These are phyloP conservation scores for Lophochroa leadbeateri DNA, from an alignment of 2,113 vertebrate species.

Conservation along the genomic window DNA sequence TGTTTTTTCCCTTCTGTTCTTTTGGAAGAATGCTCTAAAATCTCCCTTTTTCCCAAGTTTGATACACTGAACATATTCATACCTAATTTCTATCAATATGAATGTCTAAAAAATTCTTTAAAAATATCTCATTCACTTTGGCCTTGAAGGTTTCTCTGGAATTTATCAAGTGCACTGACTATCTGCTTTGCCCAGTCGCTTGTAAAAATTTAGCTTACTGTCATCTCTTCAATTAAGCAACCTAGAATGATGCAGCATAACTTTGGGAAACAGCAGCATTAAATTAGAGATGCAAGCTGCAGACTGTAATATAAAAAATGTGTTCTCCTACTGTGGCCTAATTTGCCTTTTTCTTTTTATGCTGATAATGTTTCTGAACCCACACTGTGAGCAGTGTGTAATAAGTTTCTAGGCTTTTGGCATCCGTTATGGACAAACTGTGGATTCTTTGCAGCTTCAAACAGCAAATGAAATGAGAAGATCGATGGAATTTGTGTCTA, in stretches of 20 bases:
- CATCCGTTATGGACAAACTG: conserved; percentile 57
- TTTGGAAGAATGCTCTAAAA: background rate
- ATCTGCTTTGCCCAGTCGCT: background rate
- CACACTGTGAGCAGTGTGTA: conserved; percentile 55
- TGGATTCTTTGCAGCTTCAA: conserved; percentile 53
- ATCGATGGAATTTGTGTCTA: conserved; percentile 11
- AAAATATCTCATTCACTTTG: background rate
- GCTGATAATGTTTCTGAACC: conserved; percentile 59
- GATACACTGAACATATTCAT: background rate
- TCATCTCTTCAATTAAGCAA: conserved; percentile 4
- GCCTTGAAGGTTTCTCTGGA: background rate
- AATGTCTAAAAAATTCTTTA: background rate
- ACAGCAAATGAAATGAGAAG: conserved; percentile 62
- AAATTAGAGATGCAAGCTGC: conserved; percentile 54
- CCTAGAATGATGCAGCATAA: conserved; percentile 3
- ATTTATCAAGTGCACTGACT: background rate
- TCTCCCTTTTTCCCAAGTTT: background rate
- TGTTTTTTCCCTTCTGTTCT: background rate
- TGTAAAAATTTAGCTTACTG: background rate
- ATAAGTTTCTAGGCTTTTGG: conserved; percentile 62
- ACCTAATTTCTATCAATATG: background rate
- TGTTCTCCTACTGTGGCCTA: conserved; percentile 65
- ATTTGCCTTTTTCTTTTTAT: conserved; percentile 69
- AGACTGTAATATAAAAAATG: conserved; percentile 61
- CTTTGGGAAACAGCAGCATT: conserved; percentile 34